Percentiles rank a stretch among this genome's conserved stretches.
Conservation (phyloP, 1,140 invertebrate species). For the Ptiloglossa arizonensis region DNA sequence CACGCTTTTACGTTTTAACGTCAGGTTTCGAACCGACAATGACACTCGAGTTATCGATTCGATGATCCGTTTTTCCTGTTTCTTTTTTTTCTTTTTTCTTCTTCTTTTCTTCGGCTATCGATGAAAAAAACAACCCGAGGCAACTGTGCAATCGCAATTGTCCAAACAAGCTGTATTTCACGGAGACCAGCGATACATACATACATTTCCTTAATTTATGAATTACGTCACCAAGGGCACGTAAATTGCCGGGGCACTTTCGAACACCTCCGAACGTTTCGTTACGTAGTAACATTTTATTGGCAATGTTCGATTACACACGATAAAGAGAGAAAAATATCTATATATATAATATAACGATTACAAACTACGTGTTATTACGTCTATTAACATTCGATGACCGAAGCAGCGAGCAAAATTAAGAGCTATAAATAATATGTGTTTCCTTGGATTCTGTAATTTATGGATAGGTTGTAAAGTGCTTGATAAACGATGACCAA, state of each 20-base stretch:
- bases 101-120: background rate
- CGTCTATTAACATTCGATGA: no score
- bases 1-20: background rate
- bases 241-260: background rate
- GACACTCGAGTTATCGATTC: background rate
- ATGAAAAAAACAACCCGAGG: background rate
- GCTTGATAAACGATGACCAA: no score
- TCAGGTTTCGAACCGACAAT: no score
- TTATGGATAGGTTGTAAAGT: no score
- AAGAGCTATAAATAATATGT: no score
- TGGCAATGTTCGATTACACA: background rate
- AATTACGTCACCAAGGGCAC: background rate
- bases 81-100: no score
- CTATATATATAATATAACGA: no score
- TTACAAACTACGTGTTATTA: no score
- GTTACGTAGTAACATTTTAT: background rate
- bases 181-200: background rate
- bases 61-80: background rate
- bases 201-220: background rate
- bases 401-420: no score
- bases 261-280: background rate
- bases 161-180: slow-evolving; percentile 58
- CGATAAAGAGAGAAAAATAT: no score
- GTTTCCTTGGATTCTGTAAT: no score
- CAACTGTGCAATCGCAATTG: slow-evolving; percentile 72